phyloP scores from a whole-genome alignment of 2,888 invertebrate species.

The Volucella zonaria region DNA sequence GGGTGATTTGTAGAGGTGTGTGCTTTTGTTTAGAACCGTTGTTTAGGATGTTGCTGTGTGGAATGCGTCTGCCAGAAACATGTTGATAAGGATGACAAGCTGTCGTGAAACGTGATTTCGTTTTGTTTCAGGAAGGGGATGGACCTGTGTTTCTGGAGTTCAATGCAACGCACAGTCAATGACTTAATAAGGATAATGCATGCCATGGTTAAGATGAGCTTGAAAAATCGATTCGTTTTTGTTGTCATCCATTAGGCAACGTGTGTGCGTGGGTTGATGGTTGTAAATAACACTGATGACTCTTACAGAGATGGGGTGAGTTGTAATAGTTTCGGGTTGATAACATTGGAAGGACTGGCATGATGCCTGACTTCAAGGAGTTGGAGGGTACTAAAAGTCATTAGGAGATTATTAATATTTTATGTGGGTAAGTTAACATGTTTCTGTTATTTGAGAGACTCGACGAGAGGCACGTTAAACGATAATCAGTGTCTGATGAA shows the following conservation, averaged over 20 bases:
- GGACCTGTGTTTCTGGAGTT: not conserved
- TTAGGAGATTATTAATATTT: too few species aligned
- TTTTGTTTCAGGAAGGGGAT: not conserved
- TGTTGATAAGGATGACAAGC: slow-evolving; percentile 69
- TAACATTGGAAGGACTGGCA: too few species aligned
- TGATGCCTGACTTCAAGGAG: too few species aligned
- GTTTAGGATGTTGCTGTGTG: slow-evolving; percentile 59
- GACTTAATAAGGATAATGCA: slow-evolving; percentile 72
- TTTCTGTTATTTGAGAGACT: too few species aligned
- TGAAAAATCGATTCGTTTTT: slow-evolving; percentile 60
- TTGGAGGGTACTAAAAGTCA: too few species aligned
- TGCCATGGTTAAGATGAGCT: slow-evolving; percentile 51
- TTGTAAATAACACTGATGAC: not conserved
- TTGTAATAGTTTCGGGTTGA: too few species aligned
- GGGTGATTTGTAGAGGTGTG: slow-evolving; percentile 11
- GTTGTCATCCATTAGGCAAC: not conserved
- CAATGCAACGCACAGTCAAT: slow-evolving; percentile 35
- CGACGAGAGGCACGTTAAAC: too few species aligned
- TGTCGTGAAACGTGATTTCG: slow-evolving; percentile 43
- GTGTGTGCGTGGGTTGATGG: not conserved
- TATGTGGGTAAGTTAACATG: too few species aligned
- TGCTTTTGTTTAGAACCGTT: not conserved
- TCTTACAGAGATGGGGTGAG: too few species aligned
- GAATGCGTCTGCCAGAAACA: slow-evolving; percentile 61
- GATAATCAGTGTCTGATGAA: too few species aligned